These are phyloP conservation scores for Phoebastria nigripes DNA, from an alignment of 2,797 vertebrate genomes.

Conservation along the genomic window DNA sequence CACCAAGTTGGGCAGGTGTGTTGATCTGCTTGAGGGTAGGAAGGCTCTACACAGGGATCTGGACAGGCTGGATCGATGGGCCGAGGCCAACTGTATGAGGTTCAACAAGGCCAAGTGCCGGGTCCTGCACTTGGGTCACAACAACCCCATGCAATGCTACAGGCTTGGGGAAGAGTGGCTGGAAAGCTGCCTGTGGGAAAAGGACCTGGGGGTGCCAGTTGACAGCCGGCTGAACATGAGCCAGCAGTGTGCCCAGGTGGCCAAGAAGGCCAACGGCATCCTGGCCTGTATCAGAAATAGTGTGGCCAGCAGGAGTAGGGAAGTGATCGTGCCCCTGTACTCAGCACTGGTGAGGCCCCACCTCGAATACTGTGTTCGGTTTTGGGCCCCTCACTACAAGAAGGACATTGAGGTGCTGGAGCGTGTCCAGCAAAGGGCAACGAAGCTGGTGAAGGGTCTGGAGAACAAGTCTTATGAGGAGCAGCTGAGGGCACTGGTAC, in stretches of 20 bases:
- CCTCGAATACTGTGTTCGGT: background rate
- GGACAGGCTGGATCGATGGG: background rate
- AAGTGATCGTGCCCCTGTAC: background rate
- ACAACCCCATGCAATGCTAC: background rate
- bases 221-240: too few species aligned
- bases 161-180: too few species aligned
- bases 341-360: background rate
- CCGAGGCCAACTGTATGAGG: fast-evolving
- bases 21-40: background rate
- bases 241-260: too few species aligned
- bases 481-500: too few species aligned
- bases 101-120: background rate
- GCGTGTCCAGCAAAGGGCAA: too few species aligned
- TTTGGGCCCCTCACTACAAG: too few species aligned
- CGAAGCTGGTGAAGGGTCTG: too few species aligned
- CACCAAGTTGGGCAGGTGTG: background rate
- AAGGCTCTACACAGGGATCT: background rate
- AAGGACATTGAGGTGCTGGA: too few species aligned
- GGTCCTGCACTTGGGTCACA: background rate
- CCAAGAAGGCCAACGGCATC: background rate
- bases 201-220: too few species aligned
- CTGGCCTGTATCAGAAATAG: background rate
- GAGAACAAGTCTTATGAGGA: too few species aligned
- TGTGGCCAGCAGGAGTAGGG: background rate
- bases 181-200: too few species aligned